These are phyloP conservation scores for Oryzias sinensis DNA, from an alignment of 2,797 vertebrate genomes.

Conservation along the genomic window DNA sequence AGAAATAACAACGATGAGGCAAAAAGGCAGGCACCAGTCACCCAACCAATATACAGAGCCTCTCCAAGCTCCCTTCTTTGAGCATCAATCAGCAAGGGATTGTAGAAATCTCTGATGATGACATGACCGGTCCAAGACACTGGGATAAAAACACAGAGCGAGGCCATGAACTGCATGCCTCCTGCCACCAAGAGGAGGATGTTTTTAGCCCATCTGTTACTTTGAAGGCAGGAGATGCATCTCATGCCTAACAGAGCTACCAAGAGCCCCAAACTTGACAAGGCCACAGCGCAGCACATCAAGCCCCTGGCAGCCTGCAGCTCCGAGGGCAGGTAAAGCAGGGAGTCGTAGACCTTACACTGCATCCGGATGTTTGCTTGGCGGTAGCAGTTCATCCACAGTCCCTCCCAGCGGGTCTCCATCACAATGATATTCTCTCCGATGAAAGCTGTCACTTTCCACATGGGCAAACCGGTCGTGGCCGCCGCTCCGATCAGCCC, in stretches of 20 bases:
- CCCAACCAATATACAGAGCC: slow-evolving; percentile 92
- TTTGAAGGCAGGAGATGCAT: slow-evolving; percentile 71
- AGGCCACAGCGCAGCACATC: slow-evolving; percentile 82
- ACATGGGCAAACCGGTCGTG: slow-evolving; percentile 90
- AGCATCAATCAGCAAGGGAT: slow-evolving; percentile 78
- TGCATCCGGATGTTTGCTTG: slow-evolving; percentile 86
- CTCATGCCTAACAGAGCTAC: slow-evolving; percentile 78
- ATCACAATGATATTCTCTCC: slow-evolving; percentile 89
- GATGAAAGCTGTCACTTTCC: slow-evolving; percentile 91
- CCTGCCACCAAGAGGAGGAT: slow-evolving; percentile 79
- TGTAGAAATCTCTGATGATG: slow-evolving; percentile 87
- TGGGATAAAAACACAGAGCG: slow-evolving; percentile 82
- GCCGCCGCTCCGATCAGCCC: slow-evolving; percentile 84
- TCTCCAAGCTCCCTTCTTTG: slow-evolving; percentile 90
- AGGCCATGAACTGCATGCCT: slow-evolving; percentile 79
- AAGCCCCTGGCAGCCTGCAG: slow-evolving; percentile 86
- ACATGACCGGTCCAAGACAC: slow-evolving; percentile 86
- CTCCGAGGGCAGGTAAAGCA: slow-evolving; percentile 82
- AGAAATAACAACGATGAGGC: slow-evolving; percentile 77
- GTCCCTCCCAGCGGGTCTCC: slow-evolving; percentile 89
- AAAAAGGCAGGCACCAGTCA: slow-evolving; percentile 80
- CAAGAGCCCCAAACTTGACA: slow-evolving; percentile 80
- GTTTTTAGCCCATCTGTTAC: slow-evolving; percentile 58
- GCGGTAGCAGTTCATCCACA: slow-evolving; percentile 92
- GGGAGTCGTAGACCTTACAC: slow-evolving; percentile 88